Base-by-base conservation (phyloP, 2,113 vertebrate species). In the Tichodroma muraria region DNA sequence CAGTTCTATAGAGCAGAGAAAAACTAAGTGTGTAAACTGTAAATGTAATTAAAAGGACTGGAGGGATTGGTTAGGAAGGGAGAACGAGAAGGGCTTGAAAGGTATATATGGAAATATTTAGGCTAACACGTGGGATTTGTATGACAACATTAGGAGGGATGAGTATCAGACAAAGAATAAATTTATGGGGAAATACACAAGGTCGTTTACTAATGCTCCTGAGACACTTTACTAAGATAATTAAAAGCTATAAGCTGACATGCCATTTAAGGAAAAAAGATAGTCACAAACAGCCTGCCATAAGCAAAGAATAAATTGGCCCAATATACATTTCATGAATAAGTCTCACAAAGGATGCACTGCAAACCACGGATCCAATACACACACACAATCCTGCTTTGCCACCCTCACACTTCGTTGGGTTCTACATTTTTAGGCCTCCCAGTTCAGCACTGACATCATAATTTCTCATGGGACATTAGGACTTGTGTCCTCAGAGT, bases 71-170 rank as follows among this genome's bases (percentile, higher is more conserved):
- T 72, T 91, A 80, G 38, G 30, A 40, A 89, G 57, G 63, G 33
- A 89, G 61, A 94, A 52, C 0, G 21, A 71, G 59, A 61, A 86
- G 49, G 44, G 31, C 65, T 91, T 93, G 81, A 95, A 82, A 94
- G 85, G 90, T 93, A 40, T 50, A 37, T 61, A 38, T 38, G 75
- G 90, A 96, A 95, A 93, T 91, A 94, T 94, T 94, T 88, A 76
- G 63, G 82, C 71, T 94, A 49, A 76, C 90, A 93, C 76, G 5
- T 49, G 49, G 49, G 57, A 87, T 23, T 42, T 94, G 61, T 96
- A 28, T 37, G 63, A 72, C 81, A 94, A 91, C 88, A 89, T 69
- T 71, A 56, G 60, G 78, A 69, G 30, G 11, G 50, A 89, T 23
- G n/a, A 91, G 22, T 53, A 91, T 57, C n/a, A 37, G 49, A 66